phyloP scores from a whole-genome alignment of 2,797 vertebrate species.

The Sebastolobus alascanus region DNA sequence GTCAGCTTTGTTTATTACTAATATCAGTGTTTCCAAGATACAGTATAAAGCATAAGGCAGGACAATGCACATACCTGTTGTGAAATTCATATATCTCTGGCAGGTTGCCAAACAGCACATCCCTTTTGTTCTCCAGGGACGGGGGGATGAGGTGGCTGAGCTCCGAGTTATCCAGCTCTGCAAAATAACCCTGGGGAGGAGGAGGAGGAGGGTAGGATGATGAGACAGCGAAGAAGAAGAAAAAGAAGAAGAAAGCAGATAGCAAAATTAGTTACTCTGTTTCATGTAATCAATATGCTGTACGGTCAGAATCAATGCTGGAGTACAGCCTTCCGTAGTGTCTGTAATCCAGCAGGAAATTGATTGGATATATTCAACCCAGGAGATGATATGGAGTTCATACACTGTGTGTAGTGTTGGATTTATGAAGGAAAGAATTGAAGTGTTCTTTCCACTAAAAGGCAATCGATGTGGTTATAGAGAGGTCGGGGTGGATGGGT shows the following conservation, averaged over 20 bases:
- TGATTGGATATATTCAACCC: neutral
- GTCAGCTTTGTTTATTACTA: neutral
- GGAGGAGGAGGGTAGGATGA: neutral
- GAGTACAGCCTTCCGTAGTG: neutral
- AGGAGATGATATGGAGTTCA: constrained; percentile 18
- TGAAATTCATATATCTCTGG: constrained; percentile 95
- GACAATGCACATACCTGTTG: constrained; percentile 84
- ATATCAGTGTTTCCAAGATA: neutral
- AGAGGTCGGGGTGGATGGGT: no score
- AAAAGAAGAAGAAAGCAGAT: neutral
- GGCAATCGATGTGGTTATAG: neutral
- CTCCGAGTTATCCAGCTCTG: constrained; percentile 91
- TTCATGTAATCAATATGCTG: constrained; percentile 8
- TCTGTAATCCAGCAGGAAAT: neutral
- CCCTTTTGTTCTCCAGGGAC: constrained; percentile 91
- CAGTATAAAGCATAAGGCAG: neutral
- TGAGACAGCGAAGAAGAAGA: neutral
- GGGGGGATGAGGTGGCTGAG: constrained; percentile 92
- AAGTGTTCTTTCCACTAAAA: neutral
- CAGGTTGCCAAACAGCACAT: constrained; percentile 95
- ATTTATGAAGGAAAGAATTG: neutral
- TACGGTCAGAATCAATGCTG: neutral
- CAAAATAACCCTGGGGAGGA: constrained; percentile 90
- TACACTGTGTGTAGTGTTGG: neutral
- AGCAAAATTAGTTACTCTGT: neutral